Base-by-base conservation (phyloP, 2,113 vertebrate species). In the Malaclemys terrapin region DNA sequence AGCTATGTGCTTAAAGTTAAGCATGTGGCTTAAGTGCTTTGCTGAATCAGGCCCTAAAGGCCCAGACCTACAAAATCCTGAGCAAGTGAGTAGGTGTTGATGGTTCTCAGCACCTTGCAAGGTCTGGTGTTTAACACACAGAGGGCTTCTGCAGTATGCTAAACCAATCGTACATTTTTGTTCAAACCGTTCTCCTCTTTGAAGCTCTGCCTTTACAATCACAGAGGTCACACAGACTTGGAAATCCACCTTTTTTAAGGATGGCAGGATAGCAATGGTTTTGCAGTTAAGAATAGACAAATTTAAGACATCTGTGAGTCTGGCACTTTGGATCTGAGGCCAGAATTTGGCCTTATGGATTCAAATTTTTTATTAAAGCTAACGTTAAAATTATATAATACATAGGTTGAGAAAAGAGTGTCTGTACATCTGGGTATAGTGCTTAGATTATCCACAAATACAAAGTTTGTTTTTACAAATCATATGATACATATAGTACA, bases 261-360 rank as follows among this genome's bases (percentile, higher is more conserved):
- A 85, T 95, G 89, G 86, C 88, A 80, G 56, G 76, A 56, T 69
- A 56, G 81, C 95, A 90, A 5, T 29, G 69, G 86, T 91, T 89
- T 96, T 96, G 95, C 91, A 93, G 93, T 92, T 84, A 91, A 92
- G 35, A 88, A 62, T 72, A 92, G 92, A 79, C 59, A 52, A 54
- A 27, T 94, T 95, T 93, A 53, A 69, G 65, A n/a, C 65, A 29
- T 65, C 62, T n/a, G 35, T 0, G 24, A 94, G 42, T 80, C 87
- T 96, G 96, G 78, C 93, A 82, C 6, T 0, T 6, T 49, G 42
- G 8, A 42, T 59, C 89, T 82, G 82, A 84, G 90, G 31, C 35
- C 17, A 35, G 31, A 87, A 62, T 89, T 85, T 94, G 92, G 59
- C 84, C 90, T 90, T 57, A 57, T 2, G 2, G 24, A 54, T 54